Evolutionary conservation across 2,888 invertebrate genomes (phyloP), one percentile per base, ranked within the genome.

Genomic region (Timema cristinae): DNA sequence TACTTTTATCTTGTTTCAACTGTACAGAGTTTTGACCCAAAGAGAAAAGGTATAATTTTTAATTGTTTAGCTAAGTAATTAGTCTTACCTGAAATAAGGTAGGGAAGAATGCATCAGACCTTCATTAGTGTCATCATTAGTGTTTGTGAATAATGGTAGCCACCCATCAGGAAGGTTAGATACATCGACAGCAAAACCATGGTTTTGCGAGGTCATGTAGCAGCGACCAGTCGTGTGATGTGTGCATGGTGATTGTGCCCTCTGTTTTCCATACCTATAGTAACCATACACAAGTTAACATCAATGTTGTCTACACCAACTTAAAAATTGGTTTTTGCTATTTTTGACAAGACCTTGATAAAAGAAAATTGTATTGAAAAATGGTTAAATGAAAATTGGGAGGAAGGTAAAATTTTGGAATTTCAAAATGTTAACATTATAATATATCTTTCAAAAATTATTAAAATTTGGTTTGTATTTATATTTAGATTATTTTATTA

Each of bases 141-240:
- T 95, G 81, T 99, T 99, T 0, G 92, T 93, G 79, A 99, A 99
- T 2, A 99, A 85, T 5, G 91, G 85, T 77, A 90, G 88, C 98
- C 99, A 99, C 73, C 87, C 87, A 5, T 82, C 78, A 0, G 97
- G 93, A 73, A 98, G 81, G 2, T 88, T 85, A n/a, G 85, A 79
- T 0, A 88, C 84, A 78, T 96, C 91, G 0, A 98, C 95, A 9
- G 97, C 97, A 82, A 91, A 98, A 9, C 98, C 98, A 80, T 98
- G 98, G 83, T 98, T 98, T 84, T 98, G 99, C 0, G 97, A 96
- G 0, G 98, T 99, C 90, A 99, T 98, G 82, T 91, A 97, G 81
- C 99, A 99, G 56, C 97, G 89, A 9, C 88, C 88, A 0, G 95
- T 95, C n/a, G 89, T 91, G 73, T 89, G 87, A 81, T 98, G 97